Conservation (phyloP, 2,113 vertebrate species). For the Parotia lawesii region DNA sequence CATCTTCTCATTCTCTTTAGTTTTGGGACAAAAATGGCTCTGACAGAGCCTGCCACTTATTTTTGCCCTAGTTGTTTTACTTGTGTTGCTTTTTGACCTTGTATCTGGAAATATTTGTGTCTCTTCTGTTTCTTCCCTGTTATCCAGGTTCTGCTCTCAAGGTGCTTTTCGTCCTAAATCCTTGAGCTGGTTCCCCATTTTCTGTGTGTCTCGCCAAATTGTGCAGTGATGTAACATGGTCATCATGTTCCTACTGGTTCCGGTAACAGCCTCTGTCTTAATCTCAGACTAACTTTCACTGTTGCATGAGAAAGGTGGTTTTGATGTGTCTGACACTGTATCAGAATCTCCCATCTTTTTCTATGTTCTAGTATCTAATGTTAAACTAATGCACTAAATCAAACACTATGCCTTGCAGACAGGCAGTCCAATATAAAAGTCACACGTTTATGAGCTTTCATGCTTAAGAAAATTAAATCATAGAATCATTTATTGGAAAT, state of each 20-base stretch:
- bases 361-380: background rate
- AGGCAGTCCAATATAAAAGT: background rate
- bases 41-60: background rate
- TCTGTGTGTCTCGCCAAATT: background rate
- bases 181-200: background rate
- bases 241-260: background rate
- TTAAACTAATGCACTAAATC: background rate
- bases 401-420: background rate
- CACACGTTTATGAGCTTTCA: background rate
- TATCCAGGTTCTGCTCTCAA: background rate
- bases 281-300: background rate
- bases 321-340: background rate
- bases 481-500: background rate
- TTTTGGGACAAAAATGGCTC: background rate
- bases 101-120: background rate
- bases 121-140: background rate
- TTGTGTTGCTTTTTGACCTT: background rate
- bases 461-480: background rate
- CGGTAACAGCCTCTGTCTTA: background rate
- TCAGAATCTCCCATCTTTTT: background rate
- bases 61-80: background rate
- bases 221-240: background rate
- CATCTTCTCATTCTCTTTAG: background rate
- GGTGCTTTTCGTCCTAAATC: background rate
- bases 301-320: background rate